Conservation (phyloP, 2,888 invertebrate species). For the Diplolepis rosae region DNA sequence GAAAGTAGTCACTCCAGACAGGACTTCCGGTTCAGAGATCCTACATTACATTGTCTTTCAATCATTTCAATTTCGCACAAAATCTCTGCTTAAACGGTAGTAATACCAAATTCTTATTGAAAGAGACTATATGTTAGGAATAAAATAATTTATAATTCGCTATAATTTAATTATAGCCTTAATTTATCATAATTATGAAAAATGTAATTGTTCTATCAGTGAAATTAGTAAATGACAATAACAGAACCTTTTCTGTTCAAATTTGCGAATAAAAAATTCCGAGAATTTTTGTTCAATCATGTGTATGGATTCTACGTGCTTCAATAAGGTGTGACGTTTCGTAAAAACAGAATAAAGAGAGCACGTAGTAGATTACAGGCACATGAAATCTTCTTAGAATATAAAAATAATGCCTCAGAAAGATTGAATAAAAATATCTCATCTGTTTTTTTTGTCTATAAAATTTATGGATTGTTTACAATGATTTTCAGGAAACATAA, state of each 20-base stretch:
- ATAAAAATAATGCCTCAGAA: neutral
- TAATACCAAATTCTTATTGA: neutral
- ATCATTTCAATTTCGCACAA: conserved; percentile 9
- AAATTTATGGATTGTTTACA: neutral
- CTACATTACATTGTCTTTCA: neutral
- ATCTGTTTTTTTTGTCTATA: neutral
- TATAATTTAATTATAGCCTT: no score
- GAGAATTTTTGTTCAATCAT: neutral
- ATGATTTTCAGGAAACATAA: neutral
- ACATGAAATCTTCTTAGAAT: neutral
- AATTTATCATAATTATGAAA: no score
- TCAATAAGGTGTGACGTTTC: neutral
- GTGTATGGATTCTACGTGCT: neutral
- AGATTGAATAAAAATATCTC: neutral
- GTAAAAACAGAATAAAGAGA: neutral
- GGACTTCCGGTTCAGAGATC: conserved; percentile 30
- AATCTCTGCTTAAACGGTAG: neutral
- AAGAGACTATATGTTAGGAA: no score
- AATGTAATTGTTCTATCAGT: no score
- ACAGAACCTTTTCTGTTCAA: no score
- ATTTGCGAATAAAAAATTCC: neutral
- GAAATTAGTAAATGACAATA: no score
- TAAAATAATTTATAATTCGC: no score
- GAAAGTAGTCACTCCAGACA: conserved; percentile 35
- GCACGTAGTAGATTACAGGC: neutral